Percentiles rank a stretch among this genome's conserved stretches.
phyloP scores from a whole-genome alignment of 1,140 invertebrate species.

The Psix sp. region DNA sequence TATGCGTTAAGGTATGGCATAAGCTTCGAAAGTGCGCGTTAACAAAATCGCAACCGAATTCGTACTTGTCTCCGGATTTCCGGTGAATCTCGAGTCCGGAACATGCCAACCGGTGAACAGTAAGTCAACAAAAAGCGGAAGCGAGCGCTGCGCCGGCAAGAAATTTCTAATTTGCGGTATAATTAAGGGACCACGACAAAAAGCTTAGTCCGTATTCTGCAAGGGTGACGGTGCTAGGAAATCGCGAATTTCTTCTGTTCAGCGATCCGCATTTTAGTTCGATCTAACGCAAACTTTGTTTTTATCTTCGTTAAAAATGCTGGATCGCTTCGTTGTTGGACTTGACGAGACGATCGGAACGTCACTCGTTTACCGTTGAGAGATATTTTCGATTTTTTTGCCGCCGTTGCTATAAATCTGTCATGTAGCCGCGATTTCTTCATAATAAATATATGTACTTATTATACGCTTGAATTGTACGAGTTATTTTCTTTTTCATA shows the following conservation, averaged over 20 bases:
- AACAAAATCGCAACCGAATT: slow-evolving; percentile 60
- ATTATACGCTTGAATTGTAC: no score
- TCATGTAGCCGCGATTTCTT: no score
- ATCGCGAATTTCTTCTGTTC: slow-evolving; percentile 67
- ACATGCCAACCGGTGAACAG: slow-evolving; percentile 62
- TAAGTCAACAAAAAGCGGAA: slow-evolving; percentile 69
- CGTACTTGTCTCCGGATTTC: slow-evolving; percentile 61
- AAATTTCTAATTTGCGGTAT: slow-evolving; percentile 76
- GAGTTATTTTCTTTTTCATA: no score
- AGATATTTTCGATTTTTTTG: no score
- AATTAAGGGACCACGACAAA: slow-evolving; percentile 71
- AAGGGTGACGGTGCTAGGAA: slow-evolving; percentile 60
- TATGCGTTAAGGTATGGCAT: no score
- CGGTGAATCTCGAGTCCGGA: slow-evolving; percentile 58
- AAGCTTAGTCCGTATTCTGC: slow-evolving; percentile 69
- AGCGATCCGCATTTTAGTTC: slow-evolving; percentile 56
- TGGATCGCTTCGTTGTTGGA: slow-evolving; percentile 35
- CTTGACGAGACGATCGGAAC: slow-evolving; percentile 33
- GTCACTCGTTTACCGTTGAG: no score
- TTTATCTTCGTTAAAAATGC: slow-evolving; percentile 55
- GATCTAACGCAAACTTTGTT: slow-evolving; percentile 56
- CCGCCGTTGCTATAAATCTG: no score
- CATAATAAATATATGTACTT: no score
- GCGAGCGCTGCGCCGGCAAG: slow-evolving; percentile 65
- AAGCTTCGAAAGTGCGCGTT: slow-evolving; percentile 10